Base-by-base conservation (phyloP, 1,140 invertebrate species). In the Cyphomyrmex costatus region DNA sequence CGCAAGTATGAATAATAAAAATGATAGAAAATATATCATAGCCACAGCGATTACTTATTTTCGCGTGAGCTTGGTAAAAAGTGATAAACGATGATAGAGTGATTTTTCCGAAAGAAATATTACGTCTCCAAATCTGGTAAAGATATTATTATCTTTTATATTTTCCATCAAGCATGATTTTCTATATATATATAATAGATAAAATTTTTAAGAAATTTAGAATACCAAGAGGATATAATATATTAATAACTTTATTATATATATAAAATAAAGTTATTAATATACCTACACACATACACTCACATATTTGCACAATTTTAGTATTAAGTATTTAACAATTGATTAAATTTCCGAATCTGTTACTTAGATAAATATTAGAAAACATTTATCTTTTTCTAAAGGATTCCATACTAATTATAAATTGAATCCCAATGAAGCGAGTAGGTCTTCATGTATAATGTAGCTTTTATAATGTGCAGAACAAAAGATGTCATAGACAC, bases 51-150 rank as follows among this genome's bases (percentile, higher is more conserved):
- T 68, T 68, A 46, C 21, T 68, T 68, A 68, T 68, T 68, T 68
- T 49, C 21, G 65, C 36, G 21, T 68, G 21, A 68, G 42, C 36
- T 68, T 10, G 36, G 21, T 68, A 49, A 49, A 49, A 68, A 68
- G 65, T 68, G 36, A 68, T 68, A 49, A 68, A 49, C 36, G 65
- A 68, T 68, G 65, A 68, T 68, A 68, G 6, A 49, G 36, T 49
- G 65, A 68, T 68, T 68, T 68, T 68, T 21, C 6, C 36, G 42
- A 68, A 68, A 24, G 21, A 68, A 19, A 68, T 68, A 68, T 68
- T 68, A 68, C 21, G 21, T 46, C 65, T 46, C 36, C 36, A 68
- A 68, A 68, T 68, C 65, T 68, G 14, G 21, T 68, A 49, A 68
- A 49, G 21, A 49, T 68, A 49, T 68, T 68, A 68, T 49, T 33